Conservation (phyloP, 2,888 invertebrate species). For the Rhagium mordax region DNA sequence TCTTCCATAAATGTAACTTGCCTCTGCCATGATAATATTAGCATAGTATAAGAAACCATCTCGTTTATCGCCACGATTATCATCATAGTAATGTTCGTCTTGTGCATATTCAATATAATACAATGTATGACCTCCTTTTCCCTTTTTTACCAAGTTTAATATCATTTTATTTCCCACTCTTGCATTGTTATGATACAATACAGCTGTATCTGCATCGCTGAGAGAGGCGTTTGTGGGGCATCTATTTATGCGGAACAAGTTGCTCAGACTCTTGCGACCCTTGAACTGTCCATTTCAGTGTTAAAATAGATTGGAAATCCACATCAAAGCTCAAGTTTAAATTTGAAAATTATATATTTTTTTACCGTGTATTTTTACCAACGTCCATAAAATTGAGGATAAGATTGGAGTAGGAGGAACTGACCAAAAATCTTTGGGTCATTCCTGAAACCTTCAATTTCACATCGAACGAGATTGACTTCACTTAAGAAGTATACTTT, state of each 20-base stretch:
- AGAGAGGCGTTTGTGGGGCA: not conserved
- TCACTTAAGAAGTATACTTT: no score
- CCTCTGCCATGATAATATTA: conserved; percentile 40
- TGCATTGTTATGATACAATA: not conserved
- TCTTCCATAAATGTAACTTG: conserved; percentile 42
- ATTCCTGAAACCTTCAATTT: no score
- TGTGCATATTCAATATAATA: conserved; percentile 43
- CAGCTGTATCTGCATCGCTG: conserved; percentile 1
- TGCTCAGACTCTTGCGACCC: not conserved
- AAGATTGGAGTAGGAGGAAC: no score
- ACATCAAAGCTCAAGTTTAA: no score
- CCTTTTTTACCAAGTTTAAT: conserved; percentile 16
- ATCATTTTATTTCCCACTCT: conserved; percentile 11
- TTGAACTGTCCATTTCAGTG: not conserved
- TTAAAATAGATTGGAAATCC: not conserved
- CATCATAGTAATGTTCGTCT: conserved; percentile 39
- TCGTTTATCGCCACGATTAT: conserved; percentile 46
- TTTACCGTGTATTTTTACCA: no score
- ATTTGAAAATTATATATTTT: no score
- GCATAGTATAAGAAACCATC: conserved; percentile 42
- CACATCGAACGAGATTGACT: no score
- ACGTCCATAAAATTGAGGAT: no score
- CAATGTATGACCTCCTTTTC: conserved; percentile 35
- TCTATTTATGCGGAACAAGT: not conserved
- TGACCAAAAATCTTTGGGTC: no score